Conservation (phyloP, 2,797 vertebrate genomes). For the Microhierax caerulescens region DNA sequence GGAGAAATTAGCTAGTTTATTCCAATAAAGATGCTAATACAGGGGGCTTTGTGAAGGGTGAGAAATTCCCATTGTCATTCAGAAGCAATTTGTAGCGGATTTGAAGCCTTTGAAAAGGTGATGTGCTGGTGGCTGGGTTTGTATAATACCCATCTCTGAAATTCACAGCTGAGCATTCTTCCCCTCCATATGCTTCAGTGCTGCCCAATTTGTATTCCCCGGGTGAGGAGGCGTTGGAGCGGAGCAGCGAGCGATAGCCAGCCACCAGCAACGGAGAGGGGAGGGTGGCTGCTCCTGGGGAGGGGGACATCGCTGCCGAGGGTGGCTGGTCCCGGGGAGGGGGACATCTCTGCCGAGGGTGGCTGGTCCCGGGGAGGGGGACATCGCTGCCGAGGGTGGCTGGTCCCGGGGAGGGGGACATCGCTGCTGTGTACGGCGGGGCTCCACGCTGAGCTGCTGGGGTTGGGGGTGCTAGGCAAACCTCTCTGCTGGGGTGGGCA, state of each 20-base stretch:
- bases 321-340: too few relatives aligned
- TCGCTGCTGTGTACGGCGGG: not conserved
- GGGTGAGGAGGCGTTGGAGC: not conserved
- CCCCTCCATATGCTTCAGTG: conserved; percentile 19
- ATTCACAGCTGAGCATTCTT: conserved; percentile 46
- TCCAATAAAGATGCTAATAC: conserved; percentile 62
- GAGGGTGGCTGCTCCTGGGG: not conserved
- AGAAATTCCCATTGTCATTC: conserved; percentile 53
- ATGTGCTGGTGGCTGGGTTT: conserved; percentile 43
- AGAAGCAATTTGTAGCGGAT: conserved; percentile 65
- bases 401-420: too few relatives aligned
- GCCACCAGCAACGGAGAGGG: not conserved
- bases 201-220: conserved; percentile 62
- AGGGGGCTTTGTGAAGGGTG: conserved; percentile 7
- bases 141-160: conserved; percentile 22
- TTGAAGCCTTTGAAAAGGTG: conserved; percentile 66
- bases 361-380: not conserved
- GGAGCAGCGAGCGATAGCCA: not conserved
- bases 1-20: conserved; percentile 42
- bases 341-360: not conserved
- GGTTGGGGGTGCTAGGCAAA: not conserved
- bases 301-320: not conserved
- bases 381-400: not conserved
- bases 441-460: not conserved
- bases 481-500: not conserved